Base-by-base conservation (phyloP, 2,113 vertebrate species). In the Thunnus thynnus region DNA sequence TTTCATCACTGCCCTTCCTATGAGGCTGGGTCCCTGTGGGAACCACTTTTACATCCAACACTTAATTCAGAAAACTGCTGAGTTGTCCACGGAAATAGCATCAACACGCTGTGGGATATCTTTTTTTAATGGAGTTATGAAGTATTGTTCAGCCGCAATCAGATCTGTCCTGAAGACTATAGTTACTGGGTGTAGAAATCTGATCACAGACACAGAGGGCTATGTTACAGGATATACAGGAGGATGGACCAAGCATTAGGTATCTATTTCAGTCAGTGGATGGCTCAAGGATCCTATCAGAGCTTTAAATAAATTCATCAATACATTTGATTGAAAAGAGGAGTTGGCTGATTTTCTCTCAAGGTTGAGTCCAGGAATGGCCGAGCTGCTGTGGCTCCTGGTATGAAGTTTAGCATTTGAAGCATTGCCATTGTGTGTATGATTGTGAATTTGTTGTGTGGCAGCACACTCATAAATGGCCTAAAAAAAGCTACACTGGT, bases 221-320 rank as follows among this genome's bases (percentile, higher is more conserved):
- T 73, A 22, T 60, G 60, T 91, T 84, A 89, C 90, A 82, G 86
- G 85, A 88, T 87, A 67, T 67, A 84, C 70, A 65, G 22, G 56
- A 64, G 61, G 41, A 78, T 63, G 83, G 64, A 58, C 27, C 30
- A 20, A 58, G 67, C 55, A 57, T 84, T 80, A 66, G 62, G 69
- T 80, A 77, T 90, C 83, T 87, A 85, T 90, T 93, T 86, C 79
- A 79, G 86, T 68, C 66, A 71, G 69, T 32, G 20, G 80, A 81
- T 79, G 32, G 71, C 55, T 86, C 88, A 86, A 90, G 72, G 88
- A 84, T 88, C 69, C 63, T 70, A 60, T 86, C 44, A 5, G 66
- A 44, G 80, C 93, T 88, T 82, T 79, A 91, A 93, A 92, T 91
- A 92, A 83, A 86, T 78, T 62, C 63, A 86, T 93, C 88, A 83